phyloP scores from a whole-genome alignment of 2,113 vertebrate species.

The Platanista minor region DNA sequence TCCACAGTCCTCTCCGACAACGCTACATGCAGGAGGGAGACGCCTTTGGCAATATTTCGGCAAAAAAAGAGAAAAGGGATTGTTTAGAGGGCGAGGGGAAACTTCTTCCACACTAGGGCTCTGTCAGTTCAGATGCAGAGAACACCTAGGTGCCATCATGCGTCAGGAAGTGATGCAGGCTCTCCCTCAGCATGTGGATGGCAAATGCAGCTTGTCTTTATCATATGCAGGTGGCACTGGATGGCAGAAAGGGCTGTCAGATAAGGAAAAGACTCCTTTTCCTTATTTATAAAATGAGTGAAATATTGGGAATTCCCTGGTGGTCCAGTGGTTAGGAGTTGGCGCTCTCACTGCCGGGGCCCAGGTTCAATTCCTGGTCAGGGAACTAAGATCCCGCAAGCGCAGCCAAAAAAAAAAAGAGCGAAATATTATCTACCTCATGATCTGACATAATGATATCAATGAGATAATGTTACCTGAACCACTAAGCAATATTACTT shows the following conservation, averaged over 20 bases:
- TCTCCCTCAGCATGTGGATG: neutral
- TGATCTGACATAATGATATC: neutral
- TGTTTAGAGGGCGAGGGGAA: neutral
- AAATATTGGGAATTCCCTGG: neutral
- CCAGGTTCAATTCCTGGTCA: neutral
- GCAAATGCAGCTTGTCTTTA: neutral
- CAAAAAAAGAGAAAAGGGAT: neutral
- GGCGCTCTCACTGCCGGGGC: neutral
- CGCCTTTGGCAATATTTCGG: neutral
- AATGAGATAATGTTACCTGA: neutral
- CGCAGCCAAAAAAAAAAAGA: neutral
- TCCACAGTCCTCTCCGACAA: neutral
- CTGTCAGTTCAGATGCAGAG: neutral
- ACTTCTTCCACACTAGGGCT: neutral
- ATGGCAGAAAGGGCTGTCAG: neutral
- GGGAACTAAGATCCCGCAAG: neutral
- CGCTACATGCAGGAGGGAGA: neutral
- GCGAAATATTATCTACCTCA: neutral
- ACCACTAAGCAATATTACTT: neutral
- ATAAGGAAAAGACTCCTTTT: neutral
- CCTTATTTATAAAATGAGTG: neutral
- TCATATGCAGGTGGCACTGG: neutral
- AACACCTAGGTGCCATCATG: neutral
- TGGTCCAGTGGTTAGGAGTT: neutral
- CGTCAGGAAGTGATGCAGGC: no score